These are phyloP conservation scores for Bos indicus DNA, from an alignment of 2,113 vertebrate species.

Conservation along the genomic window DNA sequence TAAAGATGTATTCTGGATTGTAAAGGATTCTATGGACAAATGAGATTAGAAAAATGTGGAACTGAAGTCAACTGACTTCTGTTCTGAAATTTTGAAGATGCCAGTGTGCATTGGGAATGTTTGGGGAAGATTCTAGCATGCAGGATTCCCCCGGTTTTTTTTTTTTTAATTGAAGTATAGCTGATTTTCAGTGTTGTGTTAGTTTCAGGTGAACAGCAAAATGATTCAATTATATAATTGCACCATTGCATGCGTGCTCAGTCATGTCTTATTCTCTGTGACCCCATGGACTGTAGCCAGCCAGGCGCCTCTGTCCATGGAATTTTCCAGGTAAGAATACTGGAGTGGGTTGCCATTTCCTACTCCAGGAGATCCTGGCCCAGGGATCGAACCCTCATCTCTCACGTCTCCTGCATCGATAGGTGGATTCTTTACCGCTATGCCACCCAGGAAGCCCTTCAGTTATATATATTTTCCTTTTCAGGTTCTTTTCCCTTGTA, in stretches of 20 bases:
- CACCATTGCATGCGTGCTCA: not conserved
- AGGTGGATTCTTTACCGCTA: not conserved
- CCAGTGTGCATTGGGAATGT: not conserved
- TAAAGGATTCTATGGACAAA: not conserved
- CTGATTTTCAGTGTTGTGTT: not conserved
- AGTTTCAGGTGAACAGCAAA: not conserved
- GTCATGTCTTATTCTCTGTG: not conserved
- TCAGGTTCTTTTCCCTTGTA: not conserved
- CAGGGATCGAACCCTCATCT: not conserved
- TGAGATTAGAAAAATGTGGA: not conserved
- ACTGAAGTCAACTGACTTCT: not conserved
- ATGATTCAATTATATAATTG: not conserved
- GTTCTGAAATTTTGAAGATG: not conserved
- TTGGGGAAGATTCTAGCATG: not conserved
- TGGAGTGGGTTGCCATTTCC: not conserved
- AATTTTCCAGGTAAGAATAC: not conserved
- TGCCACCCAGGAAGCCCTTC: not conserved
- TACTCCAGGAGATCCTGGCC: not conserved
- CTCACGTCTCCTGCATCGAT: rapidly evolving
- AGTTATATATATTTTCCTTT: not conserved
- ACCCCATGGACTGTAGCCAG: not conserved
- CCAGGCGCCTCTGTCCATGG: not conserved
- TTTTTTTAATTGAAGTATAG: not conserved
- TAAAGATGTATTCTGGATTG: not conserved
- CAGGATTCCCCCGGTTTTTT: not conserved